Evolutionary conservation across 1,140 invertebrate species (phyloP), one percentile per base, ranked within the genome.

Genomic region (Triops longicaudatus): DNA sequence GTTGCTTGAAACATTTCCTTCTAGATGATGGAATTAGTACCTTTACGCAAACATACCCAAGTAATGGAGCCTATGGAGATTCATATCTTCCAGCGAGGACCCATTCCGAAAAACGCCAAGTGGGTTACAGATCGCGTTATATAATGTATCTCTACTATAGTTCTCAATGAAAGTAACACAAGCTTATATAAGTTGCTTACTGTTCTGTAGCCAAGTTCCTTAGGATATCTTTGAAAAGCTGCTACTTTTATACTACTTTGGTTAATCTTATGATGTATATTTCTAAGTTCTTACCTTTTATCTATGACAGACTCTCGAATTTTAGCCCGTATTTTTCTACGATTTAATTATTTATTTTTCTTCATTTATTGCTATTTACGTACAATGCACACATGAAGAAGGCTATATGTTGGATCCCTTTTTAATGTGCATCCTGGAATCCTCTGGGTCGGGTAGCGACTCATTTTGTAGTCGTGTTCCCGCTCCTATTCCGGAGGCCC

Each of bases 51-150:
- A 63, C 50, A 63, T 14, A 63, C 50, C 50, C 50, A 63, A 63
- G 5, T 22, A n/a, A 14, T 63, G 50, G 50, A 63, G 50, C 50
- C 50, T 63, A 17, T 63, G 5, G 50, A n/a, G 50, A 22, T 63
- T 63, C 50, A 22, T 63, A 63, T 63, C 50, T 63, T 63, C 50
- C 17, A 63, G 50, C 50, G 50, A 63, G 50, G 50, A 14, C 50
- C 22, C 50, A 63, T 63, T 63, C 9, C 50, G 22, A 63, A 63
- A 63, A 63, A 63, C 50, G 50, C 50, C 50, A 63, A 63, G 50
- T 63, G 50, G 50, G 50, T 63, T 63, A 63, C 14, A 63, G 17
- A 63, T n/a, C 14, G 6, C 22, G 17, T 63, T 63, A 22, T 63
- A 22, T 63, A 63, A 22, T 22, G 10, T 37, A 37, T 37, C 31